These are phyloP conservation scores for Lates calcarifer DNA, from an alignment of 2,113 vertebrate genomes.

Conservation along the genomic window DNA sequence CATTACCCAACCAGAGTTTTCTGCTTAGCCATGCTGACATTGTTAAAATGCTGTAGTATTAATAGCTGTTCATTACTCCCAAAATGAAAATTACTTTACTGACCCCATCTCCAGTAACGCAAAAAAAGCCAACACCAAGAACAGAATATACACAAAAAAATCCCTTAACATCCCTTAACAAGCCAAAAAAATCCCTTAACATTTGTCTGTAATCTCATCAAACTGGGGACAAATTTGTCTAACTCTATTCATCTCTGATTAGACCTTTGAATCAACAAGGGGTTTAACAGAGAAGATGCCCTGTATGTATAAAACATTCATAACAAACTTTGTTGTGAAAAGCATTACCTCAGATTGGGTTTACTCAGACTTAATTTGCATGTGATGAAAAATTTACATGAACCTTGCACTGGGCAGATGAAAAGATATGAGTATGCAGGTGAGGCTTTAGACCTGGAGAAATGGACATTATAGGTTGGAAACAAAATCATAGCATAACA, in stretches of 20 bases:
- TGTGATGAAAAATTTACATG: conserved; percentile 36
- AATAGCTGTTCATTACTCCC: neutral
- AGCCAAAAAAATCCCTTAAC: neutral
- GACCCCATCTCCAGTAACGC: neutral
- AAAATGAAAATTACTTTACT: neutral
- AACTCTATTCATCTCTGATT: neutral
- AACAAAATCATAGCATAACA: neutral
- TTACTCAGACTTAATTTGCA: conserved; percentile 35
- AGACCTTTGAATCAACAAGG: conserved; percentile 9
- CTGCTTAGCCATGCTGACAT: neutral
- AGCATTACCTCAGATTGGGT: conserved; percentile 14
- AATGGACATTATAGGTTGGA: neutral
- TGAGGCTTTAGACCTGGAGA: neutral
- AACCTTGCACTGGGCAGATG: conserved; percentile 12
- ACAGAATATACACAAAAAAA: neutral
- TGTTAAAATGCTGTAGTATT: neutral
- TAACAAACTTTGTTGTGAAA: conserved; percentile 1
- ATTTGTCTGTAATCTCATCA: conserved; percentile 14
- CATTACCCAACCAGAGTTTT: neutral
- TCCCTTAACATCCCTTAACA: neutral
- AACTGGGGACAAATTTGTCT: neutral
- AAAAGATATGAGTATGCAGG: neutral
- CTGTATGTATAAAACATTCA: conserved; percentile 22
- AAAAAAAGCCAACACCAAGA: neutral
- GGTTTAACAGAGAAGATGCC: neutral